phyloP scores from a whole-genome alignment of 2,113 vertebrate genomes.

The Ursus arctos region DNA sequence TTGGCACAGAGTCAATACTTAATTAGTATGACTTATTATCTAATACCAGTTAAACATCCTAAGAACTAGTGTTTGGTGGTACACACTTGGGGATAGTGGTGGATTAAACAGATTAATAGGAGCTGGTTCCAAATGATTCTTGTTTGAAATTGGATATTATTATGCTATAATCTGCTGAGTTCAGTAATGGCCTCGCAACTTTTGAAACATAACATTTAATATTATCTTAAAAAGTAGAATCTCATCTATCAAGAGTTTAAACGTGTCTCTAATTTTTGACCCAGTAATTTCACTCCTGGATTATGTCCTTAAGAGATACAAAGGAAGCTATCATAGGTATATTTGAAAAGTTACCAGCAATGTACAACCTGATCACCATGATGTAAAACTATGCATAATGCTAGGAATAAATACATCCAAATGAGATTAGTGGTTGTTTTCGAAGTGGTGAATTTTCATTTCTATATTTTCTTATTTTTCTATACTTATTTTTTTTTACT shows the following conservation, averaged over 20 bases:
- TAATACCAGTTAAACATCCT: background rate
- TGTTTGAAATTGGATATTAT: background rate
- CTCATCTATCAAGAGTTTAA: conserved; percentile 13
- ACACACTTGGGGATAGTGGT: background rate
- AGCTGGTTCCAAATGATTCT: background rate
- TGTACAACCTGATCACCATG: background rate
- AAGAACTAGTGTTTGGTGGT: background rate
- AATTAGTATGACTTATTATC: background rate
- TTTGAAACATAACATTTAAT: background rate
- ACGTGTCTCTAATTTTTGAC: background rate
- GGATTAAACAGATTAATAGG: background rate
- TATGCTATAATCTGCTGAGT: background rate
- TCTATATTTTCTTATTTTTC: conserved; percentile 36
- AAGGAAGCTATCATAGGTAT: background rate
- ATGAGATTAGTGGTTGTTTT: background rate
- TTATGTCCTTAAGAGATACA: background rate
- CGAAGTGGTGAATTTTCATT: background rate
- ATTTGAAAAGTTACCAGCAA: background rate
- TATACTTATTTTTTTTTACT: background rate
- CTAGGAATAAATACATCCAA: background rate
- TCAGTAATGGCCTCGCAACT: background rate
- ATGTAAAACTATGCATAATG: background rate
- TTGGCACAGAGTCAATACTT: background rate
- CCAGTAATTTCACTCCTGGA: background rate
- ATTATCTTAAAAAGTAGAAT: background rate